Evolutionary conservation across 2,113 vertebrate genomes (phyloP), one percentile per base, ranked within the genome.

Genomic region (Gulo gulo): DNA sequence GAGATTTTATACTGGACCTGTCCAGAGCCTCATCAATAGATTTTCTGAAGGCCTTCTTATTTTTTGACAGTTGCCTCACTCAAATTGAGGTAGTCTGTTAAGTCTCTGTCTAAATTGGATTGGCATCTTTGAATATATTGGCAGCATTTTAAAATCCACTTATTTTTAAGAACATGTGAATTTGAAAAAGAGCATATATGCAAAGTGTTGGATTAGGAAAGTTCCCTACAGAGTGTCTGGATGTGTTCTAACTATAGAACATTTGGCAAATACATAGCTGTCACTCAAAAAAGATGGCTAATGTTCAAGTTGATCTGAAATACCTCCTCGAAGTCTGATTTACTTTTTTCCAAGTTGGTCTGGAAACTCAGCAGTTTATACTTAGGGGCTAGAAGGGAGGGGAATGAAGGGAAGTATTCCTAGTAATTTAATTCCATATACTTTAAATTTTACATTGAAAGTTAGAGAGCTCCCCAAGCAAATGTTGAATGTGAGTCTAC

Each of bases 251-350:
- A 84, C 84, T 87, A 86, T 89, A 79, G 65, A 39, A 39, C 39
- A 86, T 94, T 96, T 97, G 65, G 50, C 71, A 95, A 93, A 90
- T 86, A 88, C 21, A 34, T 85, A 84, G 20, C 69, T 91, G 76
- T 78, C 91, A 94, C 10, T 93, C 76, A 71, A 85, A 94, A 80
- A 88, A 90, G 18, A 34, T 20, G 63, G 50, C 18, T 57, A 88
- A 96, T 65, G 34, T 84, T 97, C 74, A 88, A 76, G 61, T 39
- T 94, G 78, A 78, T 78, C 55, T 94, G 36, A 87, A 94, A 73
- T 95, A 87, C n/a, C 50, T 83, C 61, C 74, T 94, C 95, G 74
- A 92, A 96, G 13, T 88, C 36, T 2, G 14, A 29, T 91, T 59
- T 87, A 31, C 39, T 57, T 89, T 97, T 94, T 94, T 84, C 71